These are phyloP conservation scores for Scrobipalpa costella DNA, from an alignment of 2,888 invertebrate genomes.

Conservation along the genomic window DNA sequence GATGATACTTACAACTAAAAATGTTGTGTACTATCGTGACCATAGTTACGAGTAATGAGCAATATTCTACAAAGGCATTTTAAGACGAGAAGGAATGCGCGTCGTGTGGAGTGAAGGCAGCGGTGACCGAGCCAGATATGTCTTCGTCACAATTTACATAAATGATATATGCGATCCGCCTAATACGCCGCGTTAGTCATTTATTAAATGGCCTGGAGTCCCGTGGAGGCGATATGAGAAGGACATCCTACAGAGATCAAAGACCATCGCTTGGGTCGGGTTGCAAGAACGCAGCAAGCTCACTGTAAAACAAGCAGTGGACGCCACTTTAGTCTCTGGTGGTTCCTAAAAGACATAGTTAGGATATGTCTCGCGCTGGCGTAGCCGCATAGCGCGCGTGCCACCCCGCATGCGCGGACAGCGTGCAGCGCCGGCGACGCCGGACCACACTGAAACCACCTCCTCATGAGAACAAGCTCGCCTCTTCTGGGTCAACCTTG, in stretches of 20 bases:
- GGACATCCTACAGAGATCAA: no score
- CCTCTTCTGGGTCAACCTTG: constrained; percentile 59
- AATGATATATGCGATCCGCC: constrained; percentile 80
- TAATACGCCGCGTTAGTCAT: constrained; percentile 75
- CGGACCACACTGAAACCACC: constrained; percentile 68
- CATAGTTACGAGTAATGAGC: constrained; percentile 44
- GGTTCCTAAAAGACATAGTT: not conserved
- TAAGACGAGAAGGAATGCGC: constrained; percentile 67
- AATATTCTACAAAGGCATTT: constrained; percentile 50
- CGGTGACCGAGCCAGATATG: constrained; percentile 71
- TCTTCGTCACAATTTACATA: constrained; percentile 82
- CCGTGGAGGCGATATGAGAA: not conserved
- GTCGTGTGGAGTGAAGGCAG: constrained; percentile 73
- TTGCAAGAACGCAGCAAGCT: no score
- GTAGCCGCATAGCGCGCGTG: constrained; percentile 71
- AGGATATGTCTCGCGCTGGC: constrained; percentile 51
- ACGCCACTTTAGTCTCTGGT: not conserved
- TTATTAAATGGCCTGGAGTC: constrained; percentile 69
- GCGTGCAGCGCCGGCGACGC: constrained; percentile 59
- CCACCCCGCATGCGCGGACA: constrained; percentile 67
- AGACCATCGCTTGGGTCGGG: not conserved
- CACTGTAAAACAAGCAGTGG: not conserved
- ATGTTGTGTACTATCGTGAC: constrained; percentile 38
- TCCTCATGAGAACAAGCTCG: constrained; percentile 46
- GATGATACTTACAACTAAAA: not conserved